Evolutionary conservation across 2,113 vertebrate species (phyloP).

Genomic region (Notothenia coriiceps): DNA sequence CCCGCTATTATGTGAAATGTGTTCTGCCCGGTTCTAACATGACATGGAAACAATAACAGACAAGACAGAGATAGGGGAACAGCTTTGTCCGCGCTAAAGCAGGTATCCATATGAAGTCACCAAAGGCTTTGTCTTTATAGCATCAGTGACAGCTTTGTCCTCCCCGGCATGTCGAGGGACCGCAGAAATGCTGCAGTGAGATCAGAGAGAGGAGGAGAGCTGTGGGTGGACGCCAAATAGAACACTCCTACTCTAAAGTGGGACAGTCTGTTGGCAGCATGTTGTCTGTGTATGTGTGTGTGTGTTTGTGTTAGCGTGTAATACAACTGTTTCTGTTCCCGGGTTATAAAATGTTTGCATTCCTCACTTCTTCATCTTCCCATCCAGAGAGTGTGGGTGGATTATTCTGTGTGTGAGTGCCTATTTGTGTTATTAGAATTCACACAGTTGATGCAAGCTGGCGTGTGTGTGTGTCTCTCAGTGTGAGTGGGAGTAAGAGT

Average conservation of each 20-base stretch:
- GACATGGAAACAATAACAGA: slow-evolving; percentile 32
- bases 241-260: slow-evolving; percentile 73
- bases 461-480: slow-evolving; percentile 58
- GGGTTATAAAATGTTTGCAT: slow-evolving; percentile 68
- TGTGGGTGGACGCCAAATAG: slow-evolving; percentile 71
- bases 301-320: slow-evolving; percentile 29
- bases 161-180: slow-evolving; percentile 38
- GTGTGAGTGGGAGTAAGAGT: slow-evolving; percentile 69
- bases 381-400: slow-evolving; percentile 57
- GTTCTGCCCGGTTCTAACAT: slow-evolving; percentile 20
- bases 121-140: slow-evolving; percentile 36
- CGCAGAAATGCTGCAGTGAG: slow-evolving; percentile 52
- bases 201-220: slow-evolving; percentile 63
- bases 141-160: slow-evolving; percentile 55
- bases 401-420: slow-evolving; percentile 49
- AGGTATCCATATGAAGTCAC: slow-evolving; percentile 24
- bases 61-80: not conserved
- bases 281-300: slow-evolving; percentile 33
- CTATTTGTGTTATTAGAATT: slow-evolving; percentile 65
- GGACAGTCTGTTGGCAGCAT: slow-evolving; percentile 77
- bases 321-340: slow-evolving; percentile 60
- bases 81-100: slow-evolving; percentile 10
- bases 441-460: slow-evolving; percentile 59
- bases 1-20: slow-evolving; percentile 1
- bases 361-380: slow-evolving; percentile 53